phyloP scores from a whole-genome alignment of 2,888 invertebrate species.

The Limenitis camilla region DNA sequence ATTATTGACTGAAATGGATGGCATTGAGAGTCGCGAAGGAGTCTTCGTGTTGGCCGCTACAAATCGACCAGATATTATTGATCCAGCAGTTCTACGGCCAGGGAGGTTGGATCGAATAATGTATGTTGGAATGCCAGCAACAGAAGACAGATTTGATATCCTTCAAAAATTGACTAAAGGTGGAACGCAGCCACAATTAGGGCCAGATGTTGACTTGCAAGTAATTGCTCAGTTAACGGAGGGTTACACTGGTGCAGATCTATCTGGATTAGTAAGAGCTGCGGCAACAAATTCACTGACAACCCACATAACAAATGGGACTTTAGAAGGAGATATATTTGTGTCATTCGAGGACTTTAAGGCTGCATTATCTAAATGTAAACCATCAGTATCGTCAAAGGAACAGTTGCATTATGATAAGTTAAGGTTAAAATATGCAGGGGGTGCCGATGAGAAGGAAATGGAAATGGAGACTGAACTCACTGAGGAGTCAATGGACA shows the following conservation, averaged over 20 bases:
- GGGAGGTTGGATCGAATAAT: conserved; percentile 93
- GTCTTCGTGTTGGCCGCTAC: conserved; percentile 97
- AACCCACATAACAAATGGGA: conserved; percentile 78
- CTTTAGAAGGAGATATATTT: conserved; percentile 70
- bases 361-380: conserved; percentile 83
- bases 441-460: conserved; percentile 63
- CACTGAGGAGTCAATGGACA: conserved; percentile 68
- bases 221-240: conserved; percentile 80
- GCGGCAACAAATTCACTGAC: conserved; percentile 88
- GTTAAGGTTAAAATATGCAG: conserved; percentile 79
- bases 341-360: conserved; percentile 84
- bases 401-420: conserved; percentile 86
- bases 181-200: conserved; percentile 85
- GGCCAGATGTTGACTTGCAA: conserved; percentile 83
- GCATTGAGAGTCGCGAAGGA: conserved; percentile 90
- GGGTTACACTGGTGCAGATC: conserved; percentile 95
- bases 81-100: conserved; percentile 91
- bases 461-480: conserved; percentile 75
- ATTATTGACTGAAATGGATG: conserved; percentile 98
- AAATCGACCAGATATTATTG: conserved; percentile 97
- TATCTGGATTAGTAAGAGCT: conserved; percentile 91
- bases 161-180: conserved; percentile 91
- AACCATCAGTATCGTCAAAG: conserved; percentile 89
- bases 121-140: conserved; percentile 90
- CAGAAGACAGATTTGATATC: conserved; percentile 89